Evolutionary conservation across 1,140 invertebrate genomes (phyloP).

Genomic region (Zaprionus ornatus): DNA sequence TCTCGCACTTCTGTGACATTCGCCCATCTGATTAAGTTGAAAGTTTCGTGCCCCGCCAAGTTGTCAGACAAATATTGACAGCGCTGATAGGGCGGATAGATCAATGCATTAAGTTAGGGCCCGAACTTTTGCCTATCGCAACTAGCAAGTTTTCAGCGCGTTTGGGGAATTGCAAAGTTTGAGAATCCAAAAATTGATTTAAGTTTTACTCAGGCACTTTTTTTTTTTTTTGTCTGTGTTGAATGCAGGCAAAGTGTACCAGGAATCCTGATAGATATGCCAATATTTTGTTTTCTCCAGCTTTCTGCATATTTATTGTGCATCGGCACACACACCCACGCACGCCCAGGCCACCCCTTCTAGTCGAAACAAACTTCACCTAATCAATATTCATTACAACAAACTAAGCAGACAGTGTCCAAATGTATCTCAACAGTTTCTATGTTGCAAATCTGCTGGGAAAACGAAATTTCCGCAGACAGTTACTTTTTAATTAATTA

Average conservation of each 20-base stretch:
- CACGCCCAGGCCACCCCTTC: background rate
- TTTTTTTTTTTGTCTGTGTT: slow-evolving; percentile 16
- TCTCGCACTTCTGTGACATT: slow-evolving; percentile 51
- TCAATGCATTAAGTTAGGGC: slow-evolving; percentile 69
- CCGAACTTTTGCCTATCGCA: slow-evolving; percentile 47
- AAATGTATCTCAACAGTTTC: slow-evolving; percentile 16
- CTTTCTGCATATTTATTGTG: slow-evolving; percentile 47
- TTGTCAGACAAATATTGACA: slow-evolving; percentile 76
- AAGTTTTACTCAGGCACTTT: slow-evolving; percentile 51
- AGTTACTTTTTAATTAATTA: background rate
- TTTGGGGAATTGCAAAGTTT: slow-evolving; percentile 62
- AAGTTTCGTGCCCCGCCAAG: slow-evolving; percentile 57
- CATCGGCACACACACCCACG: slow-evolving; percentile 32
- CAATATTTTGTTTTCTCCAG: slow-evolving; percentile 53
- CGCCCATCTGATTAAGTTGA: slow-evolving; percentile 70
- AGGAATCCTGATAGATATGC: slow-evolving; percentile 49
- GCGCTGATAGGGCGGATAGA: slow-evolving; percentile 48
- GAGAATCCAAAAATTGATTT: slow-evolving; percentile 71
- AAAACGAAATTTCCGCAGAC: background rate
- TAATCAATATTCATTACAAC: slow-evolving; percentile 77
- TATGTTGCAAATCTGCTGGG: background rate
- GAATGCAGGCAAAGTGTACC: background rate
- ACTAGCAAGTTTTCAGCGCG: slow-evolving; percentile 36
- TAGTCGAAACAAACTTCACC: slow-evolving; percentile 23
- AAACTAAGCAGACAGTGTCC: slow-evolving; percentile 11